Evolutionary conservation across 2,888 invertebrate species (phyloP).

Genomic region (Drosophila suboccidentalis): DNA sequence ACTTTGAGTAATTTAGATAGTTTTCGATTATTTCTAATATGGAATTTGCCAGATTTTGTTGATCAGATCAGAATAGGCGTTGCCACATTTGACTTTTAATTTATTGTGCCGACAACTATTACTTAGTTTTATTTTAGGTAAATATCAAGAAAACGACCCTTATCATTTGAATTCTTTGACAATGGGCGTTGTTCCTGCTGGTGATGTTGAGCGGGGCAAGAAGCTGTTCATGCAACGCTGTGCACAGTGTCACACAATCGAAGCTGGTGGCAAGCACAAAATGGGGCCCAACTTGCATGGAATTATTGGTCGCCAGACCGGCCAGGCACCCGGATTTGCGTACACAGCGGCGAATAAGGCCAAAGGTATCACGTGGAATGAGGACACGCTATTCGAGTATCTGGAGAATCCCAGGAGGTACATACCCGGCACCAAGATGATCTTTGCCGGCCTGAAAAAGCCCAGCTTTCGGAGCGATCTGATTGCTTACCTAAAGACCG

Average conservation of each 20-base stretch:
- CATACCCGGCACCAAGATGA: constrained; percentile 99
- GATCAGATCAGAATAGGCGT: constrained; percentile 1
- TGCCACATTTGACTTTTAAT: constrained; percentile 1
- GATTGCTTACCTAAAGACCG: constrained; percentile 95
- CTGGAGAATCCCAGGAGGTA: constrained; percentile 99
- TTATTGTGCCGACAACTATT: background rate
- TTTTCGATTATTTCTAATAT: no score
- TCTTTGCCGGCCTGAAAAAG: constrained; percentile 99
- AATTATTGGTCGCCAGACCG: constrained; percentile 97
- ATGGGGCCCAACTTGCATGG: constrained; percentile 99
- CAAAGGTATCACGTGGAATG: constrained; percentile 98
- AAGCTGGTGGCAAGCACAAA: constrained; percentile 98
- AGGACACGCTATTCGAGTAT: constrained; percentile 97
- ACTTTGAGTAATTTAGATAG: no score
- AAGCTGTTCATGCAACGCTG: constrained; percentile 98
- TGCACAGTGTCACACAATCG: constrained; percentile 98
- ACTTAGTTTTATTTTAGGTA: background rate
- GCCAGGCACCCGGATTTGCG: constrained; percentile 95
- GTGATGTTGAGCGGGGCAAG: constrained; percentile 98
- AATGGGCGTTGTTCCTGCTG: constrained; percentile 91
- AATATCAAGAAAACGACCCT: background rate
- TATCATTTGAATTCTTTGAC: background rate
- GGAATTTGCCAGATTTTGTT: no score
- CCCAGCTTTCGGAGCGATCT: constrained; percentile 96
- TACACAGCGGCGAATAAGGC: constrained; percentile 98